phyloP scores from a whole-genome alignment of 2,113 vertebrate genomes.

The Montifringilla adamsi region DNA sequence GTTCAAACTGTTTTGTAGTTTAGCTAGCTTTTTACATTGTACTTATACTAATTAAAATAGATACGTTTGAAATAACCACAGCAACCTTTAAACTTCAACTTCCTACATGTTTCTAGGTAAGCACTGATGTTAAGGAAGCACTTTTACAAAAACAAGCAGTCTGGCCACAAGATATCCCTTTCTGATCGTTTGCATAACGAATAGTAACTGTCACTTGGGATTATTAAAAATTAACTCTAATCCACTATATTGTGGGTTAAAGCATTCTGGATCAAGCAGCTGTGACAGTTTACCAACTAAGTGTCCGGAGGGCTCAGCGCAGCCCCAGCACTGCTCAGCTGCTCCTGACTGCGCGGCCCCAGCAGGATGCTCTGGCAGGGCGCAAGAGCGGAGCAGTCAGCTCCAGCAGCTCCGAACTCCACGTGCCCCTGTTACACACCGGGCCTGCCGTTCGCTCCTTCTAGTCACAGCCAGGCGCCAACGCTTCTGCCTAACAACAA shows the following conservation, averaged over 20 bases:
- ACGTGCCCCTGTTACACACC: accelerated
- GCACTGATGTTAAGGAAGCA: not conserved
- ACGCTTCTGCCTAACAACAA: not conserved
- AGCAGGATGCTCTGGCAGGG: not conserved
- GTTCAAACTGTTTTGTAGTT: not conserved
- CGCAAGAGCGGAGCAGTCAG: not conserved
- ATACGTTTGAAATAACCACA: not conserved
- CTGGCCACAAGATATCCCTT: not conserved
- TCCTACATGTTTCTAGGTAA: not conserved
- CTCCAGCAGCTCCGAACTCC: not conserved
- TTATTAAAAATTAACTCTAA: not conserved
- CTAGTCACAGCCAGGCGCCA: not conserved
- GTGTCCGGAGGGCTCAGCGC: accelerated
- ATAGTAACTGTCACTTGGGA: not conserved
- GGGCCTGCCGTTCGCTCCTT: not conserved
- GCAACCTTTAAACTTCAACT: not conserved
- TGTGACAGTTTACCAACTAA: accelerated
- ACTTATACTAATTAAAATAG: not conserved
- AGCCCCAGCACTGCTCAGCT: not conserved
- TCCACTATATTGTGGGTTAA: not conserved
- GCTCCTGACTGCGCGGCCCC: not conserved
- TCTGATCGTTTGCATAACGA: not conserved
- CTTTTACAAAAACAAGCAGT: not conserved
- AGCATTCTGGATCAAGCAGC: not conserved
- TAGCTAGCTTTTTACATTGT: not conserved